Base-by-base conservation (phyloP, 1,140 invertebrate species). In the Homarus americanus region DNA sequence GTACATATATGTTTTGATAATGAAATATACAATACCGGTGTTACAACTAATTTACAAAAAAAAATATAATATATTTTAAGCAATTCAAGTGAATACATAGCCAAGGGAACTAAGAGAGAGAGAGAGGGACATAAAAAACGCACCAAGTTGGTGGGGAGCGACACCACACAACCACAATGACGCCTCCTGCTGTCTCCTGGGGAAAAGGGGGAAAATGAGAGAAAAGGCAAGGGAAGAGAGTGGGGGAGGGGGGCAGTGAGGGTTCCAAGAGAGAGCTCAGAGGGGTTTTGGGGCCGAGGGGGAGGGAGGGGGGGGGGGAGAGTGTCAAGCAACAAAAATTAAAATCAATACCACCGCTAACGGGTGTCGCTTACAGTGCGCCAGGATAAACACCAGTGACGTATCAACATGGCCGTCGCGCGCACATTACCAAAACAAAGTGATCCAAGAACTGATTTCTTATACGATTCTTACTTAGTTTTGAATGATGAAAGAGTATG, bases 271-370 rank as follows among this genome's bases (percentile, higher is more conserved):
- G 63, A 32, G n/a, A 28, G n/a, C 53, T 20, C 4, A 20, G 53
- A 58, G 53, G 63, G 53, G 20, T 9, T 5, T 17, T 24, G 53
- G 20, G 72, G 15, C 0, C 7, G 75, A 36, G 73, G 40, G 75
- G 75, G 38, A 20, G 10, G 20, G 75, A 10, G 40, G 40, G 76
- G 76, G 20, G 24, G 20, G 24, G 40, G 20, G 24, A 40, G 36
- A 44, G 76, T 79, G 76, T 79, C 76, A 79, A 79, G 76, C 76
- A 79, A 79, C 76, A 79, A 79, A 79, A 79, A 79, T 79, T 79
- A 79, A 79, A 79, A 79, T 79, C 76, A 79, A 79, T 79, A 79
- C 76, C 40, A 44, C 76, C 76, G 40, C 76, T 79, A 79, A 79
- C 76, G 76, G 40, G 76, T 79, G 76, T 79, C 76, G 76, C 76